phyloP scores from a whole-genome alignment of 2,113 vertebrate genomes.

The Pyrgilauda ruficollis region DNA sequence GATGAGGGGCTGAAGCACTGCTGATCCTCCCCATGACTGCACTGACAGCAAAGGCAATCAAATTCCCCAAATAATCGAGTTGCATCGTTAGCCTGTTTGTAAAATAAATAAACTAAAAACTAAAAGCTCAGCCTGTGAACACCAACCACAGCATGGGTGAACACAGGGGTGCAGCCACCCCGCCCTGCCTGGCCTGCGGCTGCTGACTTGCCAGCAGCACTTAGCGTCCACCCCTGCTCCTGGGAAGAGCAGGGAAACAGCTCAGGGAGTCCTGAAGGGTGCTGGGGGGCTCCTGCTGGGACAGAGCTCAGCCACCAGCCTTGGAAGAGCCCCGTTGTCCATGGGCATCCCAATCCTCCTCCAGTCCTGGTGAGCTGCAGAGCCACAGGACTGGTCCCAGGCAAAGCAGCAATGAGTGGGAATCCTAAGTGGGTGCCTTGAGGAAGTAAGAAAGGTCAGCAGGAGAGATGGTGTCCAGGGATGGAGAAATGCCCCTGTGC shows the following conservation, averaged over 20 bases:
- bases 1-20: background rate
- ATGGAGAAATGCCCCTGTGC: background rate
- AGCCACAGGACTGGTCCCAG: background rate
- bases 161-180: background rate
- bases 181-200: background rate
- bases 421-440: background rate
- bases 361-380: background rate
- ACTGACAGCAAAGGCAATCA: background rate
- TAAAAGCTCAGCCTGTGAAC: fast-evolving
- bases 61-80: background rate
- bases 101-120: background rate
- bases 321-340: fast-evolving
- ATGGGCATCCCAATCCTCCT: background rate
- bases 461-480: background rate
- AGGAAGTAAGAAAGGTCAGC: background rate
- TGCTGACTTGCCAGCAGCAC: background rate
- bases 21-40: background rate
- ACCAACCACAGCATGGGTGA: background rate
- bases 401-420: background rate
- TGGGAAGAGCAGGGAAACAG: background rate
- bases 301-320: background rate
- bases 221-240: background rate
- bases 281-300: background rate
- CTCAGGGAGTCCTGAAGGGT: background rate
- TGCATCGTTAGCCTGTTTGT: fast-evolving